phyloP scores from a whole-genome alignment of 1,140 invertebrate species.

The Hycleus cichorii region DNA sequence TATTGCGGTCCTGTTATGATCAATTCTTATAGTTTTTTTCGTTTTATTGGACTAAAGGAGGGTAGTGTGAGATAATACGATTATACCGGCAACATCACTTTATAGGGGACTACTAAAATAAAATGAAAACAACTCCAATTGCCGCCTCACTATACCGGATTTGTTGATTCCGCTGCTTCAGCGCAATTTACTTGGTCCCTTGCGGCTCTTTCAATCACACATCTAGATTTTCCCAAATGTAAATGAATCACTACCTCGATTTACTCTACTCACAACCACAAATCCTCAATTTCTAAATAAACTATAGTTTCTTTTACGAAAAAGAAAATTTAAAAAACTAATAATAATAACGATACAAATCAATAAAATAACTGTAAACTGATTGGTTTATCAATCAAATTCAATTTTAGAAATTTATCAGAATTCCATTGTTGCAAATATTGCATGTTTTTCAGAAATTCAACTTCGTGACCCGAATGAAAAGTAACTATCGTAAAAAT shows the following conservation, averaged over 20 bases:
- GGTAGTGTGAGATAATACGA: slow-evolving; percentile 32
- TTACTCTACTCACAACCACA: background rate
- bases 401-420: too few species aligned
- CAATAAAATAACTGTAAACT: too few species aligned
- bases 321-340: too few species aligned
- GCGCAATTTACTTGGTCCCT: slow-evolving; percentile 20
- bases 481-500: too few species aligned
- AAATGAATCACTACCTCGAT: slow-evolving; percentile 19
- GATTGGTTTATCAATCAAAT: too few species aligned
- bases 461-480: too few species aligned
- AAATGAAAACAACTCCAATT: slow-evolving; percentile 37
- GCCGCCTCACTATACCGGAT: slow-evolving; percentile 19
- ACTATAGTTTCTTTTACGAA: too few species aligned
- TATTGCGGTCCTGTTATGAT: slow-evolving; percentile 27
- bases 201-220: slow-evolving; percentile 25
- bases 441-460: too few species aligned
- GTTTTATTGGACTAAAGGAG: slow-evolving; percentile 21
- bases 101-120: slow-evolving; percentile 31
- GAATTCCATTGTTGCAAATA: too few species aligned
- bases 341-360: too few species aligned
- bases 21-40: slow-evolving; percentile 26
- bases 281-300: too few species aligned
- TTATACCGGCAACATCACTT: slow-evolving; percentile 29
- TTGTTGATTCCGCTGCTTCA: slow-evolving; percentile 23
- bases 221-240: slow-evolving; percentile 17